Evolutionary conservation across 2,113 vertebrate species (phyloP).

Genomic region (Zapus hudsonius): DNA sequence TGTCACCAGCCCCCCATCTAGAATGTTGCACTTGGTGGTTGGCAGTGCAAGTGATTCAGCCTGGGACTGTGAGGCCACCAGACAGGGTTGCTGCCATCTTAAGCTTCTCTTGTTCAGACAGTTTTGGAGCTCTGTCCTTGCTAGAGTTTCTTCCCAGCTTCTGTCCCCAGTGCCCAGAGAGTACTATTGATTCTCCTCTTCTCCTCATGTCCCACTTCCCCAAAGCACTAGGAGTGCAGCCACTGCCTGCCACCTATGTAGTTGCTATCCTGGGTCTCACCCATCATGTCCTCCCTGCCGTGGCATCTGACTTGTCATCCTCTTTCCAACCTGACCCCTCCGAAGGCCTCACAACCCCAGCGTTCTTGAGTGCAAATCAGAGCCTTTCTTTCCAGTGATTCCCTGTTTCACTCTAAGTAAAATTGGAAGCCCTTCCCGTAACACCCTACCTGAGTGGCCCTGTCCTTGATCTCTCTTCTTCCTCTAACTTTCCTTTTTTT

Average conservation of each 20-base stretch:
- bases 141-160: neutral
- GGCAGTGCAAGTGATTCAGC: neutral
- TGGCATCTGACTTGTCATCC: neutral
- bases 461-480: neutral
- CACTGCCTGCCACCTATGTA: neutral
- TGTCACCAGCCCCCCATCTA: neutral
- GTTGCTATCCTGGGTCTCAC: no score
- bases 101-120: constrained; percentile 36
- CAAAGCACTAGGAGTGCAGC: neutral
- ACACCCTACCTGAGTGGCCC: neutral
- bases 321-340: neutral
- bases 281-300: neutral
- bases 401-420: constrained; percentile 7
- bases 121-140: neutral
- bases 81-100: neutral
- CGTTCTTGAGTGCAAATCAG: neutral
- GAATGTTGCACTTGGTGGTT: neutral
- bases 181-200: neutral
- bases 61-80: neutral
- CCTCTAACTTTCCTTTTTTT: no score
- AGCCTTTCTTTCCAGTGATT: neutral
- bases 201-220: neutral
- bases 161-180: neutral
- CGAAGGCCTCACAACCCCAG: neutral
- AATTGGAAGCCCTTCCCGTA: neutral